Evolutionary conservation across 2,888 invertebrate species (phyloP).

Genomic region (Celastrina argiolus): DNA sequence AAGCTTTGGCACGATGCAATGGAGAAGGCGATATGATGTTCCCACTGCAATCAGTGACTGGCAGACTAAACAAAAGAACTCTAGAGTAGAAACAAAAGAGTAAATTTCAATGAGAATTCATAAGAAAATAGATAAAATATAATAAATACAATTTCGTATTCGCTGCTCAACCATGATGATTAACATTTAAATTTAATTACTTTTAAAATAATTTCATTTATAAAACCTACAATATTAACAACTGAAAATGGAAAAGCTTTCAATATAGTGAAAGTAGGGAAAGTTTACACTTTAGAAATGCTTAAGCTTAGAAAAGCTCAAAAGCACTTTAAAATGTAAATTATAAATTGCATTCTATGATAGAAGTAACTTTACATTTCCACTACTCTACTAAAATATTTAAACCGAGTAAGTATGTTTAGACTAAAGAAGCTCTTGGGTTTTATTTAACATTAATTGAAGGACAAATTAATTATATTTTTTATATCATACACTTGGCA

Average conservation of each 20-base stretch:
- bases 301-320: conserved; percentile 15
- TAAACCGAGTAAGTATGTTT: not conserved
- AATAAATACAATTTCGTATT: too few species aligned
- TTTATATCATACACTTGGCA: too few species aligned
- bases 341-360: conserved; percentile 12
- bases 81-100: too few species aligned
- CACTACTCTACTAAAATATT: not conserved
- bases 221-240: conserved; percentile 1
- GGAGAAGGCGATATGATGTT: too few species aligned
- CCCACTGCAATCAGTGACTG: too few species aligned
- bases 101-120: too few species aligned
- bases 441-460: not conserved
- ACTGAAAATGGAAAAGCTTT: conserved; percentile 9
- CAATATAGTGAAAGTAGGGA: conserved; percentile 6
- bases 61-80: too few species aligned
- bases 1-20: too few species aligned
- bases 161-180: not conserved
- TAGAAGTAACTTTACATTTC: conserved; percentile 10
- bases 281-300: conserved; percentile 15
- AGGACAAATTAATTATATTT: not conserved
- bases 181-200: not conserved
- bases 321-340: conserved; percentile 17
- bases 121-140: too few species aligned
- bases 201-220: not conserved
- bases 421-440: not conserved